These are phyloP conservation scores for Liolophura sinensis DNA, from an alignment of 1,140 invertebrate genomes.

Conservation along the genomic window DNA sequence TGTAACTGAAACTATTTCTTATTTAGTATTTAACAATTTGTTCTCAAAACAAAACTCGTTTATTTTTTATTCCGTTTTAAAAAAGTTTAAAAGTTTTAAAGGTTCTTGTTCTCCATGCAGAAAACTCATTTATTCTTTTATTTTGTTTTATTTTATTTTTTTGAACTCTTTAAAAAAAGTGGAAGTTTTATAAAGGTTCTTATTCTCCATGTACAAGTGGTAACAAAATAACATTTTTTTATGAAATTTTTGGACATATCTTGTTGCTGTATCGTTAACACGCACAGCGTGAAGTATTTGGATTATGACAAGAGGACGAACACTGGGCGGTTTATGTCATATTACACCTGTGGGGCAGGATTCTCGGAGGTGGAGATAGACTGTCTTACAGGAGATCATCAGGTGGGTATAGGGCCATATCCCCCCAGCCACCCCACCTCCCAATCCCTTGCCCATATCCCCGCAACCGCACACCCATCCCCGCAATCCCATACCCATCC, in stretches of 20 bases:
- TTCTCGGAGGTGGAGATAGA: conserved; percentile 62
- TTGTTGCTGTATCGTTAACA: conserved; percentile 28
- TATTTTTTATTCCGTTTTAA: no score
- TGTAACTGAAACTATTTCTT: neutral
- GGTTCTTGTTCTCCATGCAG: no score
- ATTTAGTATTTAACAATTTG: neutral
- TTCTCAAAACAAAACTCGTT: conserved; percentile 67
- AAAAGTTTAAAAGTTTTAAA: no score
- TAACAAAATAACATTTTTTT: no score
- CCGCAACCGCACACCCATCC: no score
- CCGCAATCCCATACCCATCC: no score
- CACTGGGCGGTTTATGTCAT: conserved; percentile 31
- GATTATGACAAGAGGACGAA: conserved; percentile 70
- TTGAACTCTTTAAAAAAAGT: no score
- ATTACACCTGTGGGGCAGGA: conserved; percentile 40
- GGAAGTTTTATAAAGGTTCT: no score
- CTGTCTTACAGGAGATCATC: conserved; percentile 62
- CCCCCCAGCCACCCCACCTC: neutral
- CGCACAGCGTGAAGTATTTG: conserved; percentile 60
- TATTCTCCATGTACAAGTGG: no score
- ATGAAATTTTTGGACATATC: neutral
- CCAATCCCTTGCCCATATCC: no score
- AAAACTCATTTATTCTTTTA: no score
- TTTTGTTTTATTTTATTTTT: no score
- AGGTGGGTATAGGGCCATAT: conserved; percentile 34